Percentiles rank a stretch among this genome's conserved stretches.
Conservation (phyloP, 2,113 vertebrate genomes). For the Lepidothrix coronata region DNA sequence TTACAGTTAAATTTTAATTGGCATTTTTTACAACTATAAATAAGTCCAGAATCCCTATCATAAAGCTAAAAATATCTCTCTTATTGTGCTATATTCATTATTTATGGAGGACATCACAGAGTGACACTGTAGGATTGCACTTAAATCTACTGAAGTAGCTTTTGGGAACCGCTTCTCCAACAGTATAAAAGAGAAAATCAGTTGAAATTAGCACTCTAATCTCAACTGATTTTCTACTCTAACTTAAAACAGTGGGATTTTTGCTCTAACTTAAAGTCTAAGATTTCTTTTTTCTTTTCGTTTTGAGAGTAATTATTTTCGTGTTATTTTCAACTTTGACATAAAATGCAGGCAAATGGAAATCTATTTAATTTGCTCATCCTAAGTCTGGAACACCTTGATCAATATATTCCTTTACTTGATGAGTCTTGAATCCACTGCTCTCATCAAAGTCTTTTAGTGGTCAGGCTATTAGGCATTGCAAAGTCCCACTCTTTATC, state of each 20-base stretch:
- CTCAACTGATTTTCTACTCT: not conserved
- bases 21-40: not conserved
- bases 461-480: not conserved
- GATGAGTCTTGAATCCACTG: not conserved
- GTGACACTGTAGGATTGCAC: not conserved
- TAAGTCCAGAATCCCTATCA: not conserved
- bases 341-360: not conserved
- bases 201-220: not conserved
- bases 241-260: accelerated
- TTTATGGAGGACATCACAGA: not conserved
- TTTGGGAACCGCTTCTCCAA: not conserved
- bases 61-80: not conserved
- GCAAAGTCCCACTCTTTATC: not conserved
- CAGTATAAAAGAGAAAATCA: not conserved
- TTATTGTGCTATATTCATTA: not conserved
- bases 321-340: not conserved
- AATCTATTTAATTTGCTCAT: not conserved
- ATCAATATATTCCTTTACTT: not conserved
- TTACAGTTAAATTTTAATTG: not conserved
- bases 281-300: accelerated
- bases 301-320: not conserved
- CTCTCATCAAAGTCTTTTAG: not conserved
- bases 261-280: not conserved
- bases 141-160: not conserved
- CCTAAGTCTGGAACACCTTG: not conserved